Evolutionary conservation across 2,888 invertebrate genomes (phyloP), one percentile per base, ranked within the genome.

Genomic region (Conistra vaccinii): DNA sequence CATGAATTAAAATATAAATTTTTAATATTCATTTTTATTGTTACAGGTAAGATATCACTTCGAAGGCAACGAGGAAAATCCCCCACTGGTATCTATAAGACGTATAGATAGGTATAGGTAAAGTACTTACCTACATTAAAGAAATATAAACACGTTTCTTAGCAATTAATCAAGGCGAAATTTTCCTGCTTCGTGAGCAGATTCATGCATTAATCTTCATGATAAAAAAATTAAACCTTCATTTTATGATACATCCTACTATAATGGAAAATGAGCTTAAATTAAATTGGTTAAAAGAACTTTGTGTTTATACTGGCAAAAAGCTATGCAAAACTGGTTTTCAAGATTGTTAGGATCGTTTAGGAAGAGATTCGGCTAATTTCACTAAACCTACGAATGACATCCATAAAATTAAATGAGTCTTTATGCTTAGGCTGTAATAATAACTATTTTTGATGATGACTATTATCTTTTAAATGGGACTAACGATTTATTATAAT

Each of bases 21-120:
- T 90, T 90, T 90, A 90, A 90, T 91, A 90, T 86, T 87, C 78
- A 86, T 91, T 91, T 90, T 89, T 91, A 87, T 95, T 91, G 92
- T 95, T 95, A 73, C 94, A 95, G 96, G 95, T 95, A 95, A 91
- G 89, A 69, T 80, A 73, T 78, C 69, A 71, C 71, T 69, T 61
- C 63, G 61, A 62, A 62, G 63, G 65, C 45, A 63, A 74, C 35
- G 57, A 74, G 69, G 69, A 72, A 73, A 70, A 66, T 69, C 29
- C 26, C 7, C 55, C 26, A 20, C 23, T 57, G 61, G 32, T 32
- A 70, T 17, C 12, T 29, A 60, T n/a, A n/a, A n/a, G n/a, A n/a
- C 17, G 14, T 10, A n/a, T 42, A 67, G 14, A n/a, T 55, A 66
- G 20, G 45, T 73, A 67, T 67, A 45, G 29, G 14, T 57, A 55